These are phyloP conservation scores for Selenia dentaria DNA, from an alignment of 2,888 invertebrate genomes.

Conservation along the genomic window DNA sequence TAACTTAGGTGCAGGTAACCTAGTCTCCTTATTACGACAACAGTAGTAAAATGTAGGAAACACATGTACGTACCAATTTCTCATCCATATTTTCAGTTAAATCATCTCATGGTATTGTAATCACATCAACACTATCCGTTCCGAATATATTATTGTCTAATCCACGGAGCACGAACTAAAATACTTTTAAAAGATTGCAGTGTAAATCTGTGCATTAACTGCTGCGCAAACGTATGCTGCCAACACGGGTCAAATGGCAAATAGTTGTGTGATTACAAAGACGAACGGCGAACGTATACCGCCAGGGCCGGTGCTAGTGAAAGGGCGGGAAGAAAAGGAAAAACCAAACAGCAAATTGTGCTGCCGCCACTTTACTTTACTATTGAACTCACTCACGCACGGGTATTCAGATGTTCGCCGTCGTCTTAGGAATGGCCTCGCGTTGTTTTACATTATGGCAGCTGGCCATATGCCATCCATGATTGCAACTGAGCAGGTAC, in stretches of 20 bases:
- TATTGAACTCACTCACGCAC: no score
- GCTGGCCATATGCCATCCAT: conserved; percentile 12
- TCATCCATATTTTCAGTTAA: conserved; percentile 9
- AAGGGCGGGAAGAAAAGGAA: background rate
- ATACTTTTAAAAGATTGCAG: conserved; percentile 30
- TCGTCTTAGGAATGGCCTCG: conserved; percentile 5
- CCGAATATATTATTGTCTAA: background rate
- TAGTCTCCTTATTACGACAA: no score
- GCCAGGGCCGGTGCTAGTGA: conserved; percentile 24
- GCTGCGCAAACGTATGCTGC: conserved; percentile 28
- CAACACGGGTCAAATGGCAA: conserved; percentile 39
- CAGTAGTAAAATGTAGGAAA: background rate
- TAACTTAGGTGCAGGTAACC: no score
- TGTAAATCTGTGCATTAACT: conserved; percentile 26
- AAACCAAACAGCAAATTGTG: no score
- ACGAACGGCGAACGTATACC: conserved; percentile 28
- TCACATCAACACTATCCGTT: conserved; percentile 5
- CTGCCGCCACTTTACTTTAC: no score
- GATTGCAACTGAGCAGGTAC: background rate
- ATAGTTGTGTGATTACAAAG: conserved; percentile 36
- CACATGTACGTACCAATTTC: conserved; percentile 4
- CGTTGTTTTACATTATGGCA: conserved; percentile 12
- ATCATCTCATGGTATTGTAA: conserved; percentile 6
- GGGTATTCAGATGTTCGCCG: no score
- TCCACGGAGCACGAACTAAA: conserved; percentile 9